Evolutionary conservation across 2,888 invertebrate species (phyloP), one percentile per base, ranked within the genome.

Genomic region (Dryococelus australis): DNA sequence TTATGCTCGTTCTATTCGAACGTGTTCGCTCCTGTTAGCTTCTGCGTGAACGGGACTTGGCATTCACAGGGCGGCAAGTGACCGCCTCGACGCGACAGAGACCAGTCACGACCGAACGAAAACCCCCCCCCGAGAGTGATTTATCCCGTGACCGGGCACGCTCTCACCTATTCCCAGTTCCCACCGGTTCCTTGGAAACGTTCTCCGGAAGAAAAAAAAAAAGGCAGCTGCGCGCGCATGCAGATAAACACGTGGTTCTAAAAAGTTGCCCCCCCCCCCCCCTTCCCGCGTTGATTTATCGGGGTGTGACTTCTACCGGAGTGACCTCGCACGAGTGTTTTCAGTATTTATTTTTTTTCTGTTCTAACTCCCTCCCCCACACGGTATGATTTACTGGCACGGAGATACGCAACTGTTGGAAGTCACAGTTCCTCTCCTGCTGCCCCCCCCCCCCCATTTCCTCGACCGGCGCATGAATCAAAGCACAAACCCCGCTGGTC

Each of bases 371-470:
- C 65, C 65, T 65, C 65, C 65, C 24, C 65, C 65, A 16, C 65
- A 20, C 4, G 35, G 47, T 6, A 65, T 65, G 65, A 65, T 65
- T 65, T 65, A 65, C 65, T n/a, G 65, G 65, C 65, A 20, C 65
- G 65, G 65, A 65, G 65, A 65, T 65, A 65, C 65, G 65, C 65
- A n/a, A 65, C 65, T 65, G 65, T 8, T 65, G 65, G 47, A 47
- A 47, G 47, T 47, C 16, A 47, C 47, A 13, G 47, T 47, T 13
- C 10, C 47, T 16, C 16, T 8, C 16, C 47, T 8, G 12, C 47
- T 12, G 9, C 6, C 6, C 47, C 47, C 8, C 10, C 8, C 8
- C 47, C 12, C 10, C 47, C 47, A 1, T 10, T 2, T 10, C 12
- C 6, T 24, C n/a, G 65, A n/a, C 20, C n/a, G 24, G n/a, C 20